Percentiles rank a stretch among this genome's conserved stretches.
Evolutionary conservation across 2,113 vertebrate species (phyloP).

Genomic region (Bagarius yarrelli): DNA sequence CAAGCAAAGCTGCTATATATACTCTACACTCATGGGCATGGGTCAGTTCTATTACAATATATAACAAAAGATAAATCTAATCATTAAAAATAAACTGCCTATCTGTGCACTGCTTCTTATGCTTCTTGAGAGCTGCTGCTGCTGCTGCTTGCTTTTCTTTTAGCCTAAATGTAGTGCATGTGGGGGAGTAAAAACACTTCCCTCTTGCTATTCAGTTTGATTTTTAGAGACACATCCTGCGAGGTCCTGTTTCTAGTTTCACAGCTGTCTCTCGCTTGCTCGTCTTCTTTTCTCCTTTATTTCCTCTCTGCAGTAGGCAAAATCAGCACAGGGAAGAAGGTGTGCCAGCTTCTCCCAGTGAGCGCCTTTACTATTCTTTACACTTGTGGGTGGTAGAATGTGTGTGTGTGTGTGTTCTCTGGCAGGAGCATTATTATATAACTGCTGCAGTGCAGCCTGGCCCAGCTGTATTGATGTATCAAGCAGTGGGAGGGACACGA

Average conservation of each 20-base stretch:
- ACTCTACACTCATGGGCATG: neutral
- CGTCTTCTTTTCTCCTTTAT: neutral
- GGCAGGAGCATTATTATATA: constrained; percentile 58
- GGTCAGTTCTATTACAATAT: neutral
- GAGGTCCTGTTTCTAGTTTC: constrained; percentile 18
- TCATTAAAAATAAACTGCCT: constrained; percentile 64
- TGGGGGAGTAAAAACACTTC: neutral
- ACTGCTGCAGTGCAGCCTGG: constrained; percentile 63
- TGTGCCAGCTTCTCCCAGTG: constrained; percentile 14
- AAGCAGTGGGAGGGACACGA: constrained; percentile 45
- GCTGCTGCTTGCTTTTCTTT: neutral
- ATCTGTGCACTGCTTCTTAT: constrained; percentile 58
- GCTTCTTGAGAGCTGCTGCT: constrained; percentile 53
- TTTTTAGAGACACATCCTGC: constrained; percentile 11
- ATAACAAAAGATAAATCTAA: neutral
- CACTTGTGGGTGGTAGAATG: constrained; percentile 28
- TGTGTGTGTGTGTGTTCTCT: constrained; percentile 33
- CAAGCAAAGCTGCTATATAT: neutral
- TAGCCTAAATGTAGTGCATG: constrained; percentile 10
- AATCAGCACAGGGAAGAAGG: constrained; percentile 14
- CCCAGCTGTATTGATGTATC: constrained; percentile 59
- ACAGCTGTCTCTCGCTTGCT: neutral
- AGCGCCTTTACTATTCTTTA: constrained; percentile 30
- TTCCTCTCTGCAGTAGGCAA: constrained; percentile 14
- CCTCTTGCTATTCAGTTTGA: neutral